Evolutionary conservation across 2,888 invertebrate species (phyloP), one percentile per base, ranked within the genome.

Genomic region (Metalampra italica): DNA sequence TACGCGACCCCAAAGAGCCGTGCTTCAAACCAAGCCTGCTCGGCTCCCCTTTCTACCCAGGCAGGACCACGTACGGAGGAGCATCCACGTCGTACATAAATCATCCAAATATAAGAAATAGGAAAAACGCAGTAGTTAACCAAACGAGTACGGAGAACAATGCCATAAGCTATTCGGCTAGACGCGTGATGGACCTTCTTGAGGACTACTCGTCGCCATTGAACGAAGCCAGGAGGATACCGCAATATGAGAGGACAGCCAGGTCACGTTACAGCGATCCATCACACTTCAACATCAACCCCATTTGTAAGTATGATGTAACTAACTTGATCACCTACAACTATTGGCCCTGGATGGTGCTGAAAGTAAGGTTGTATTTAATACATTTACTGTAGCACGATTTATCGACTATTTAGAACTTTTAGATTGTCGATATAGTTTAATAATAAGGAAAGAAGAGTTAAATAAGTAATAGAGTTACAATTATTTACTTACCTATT

Each of bases 161-260:
- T 36, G 62, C 61, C 9, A 90, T 94, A 75, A 94, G 95, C 68
- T 91, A 92, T 56, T 94, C 96, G 4, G 94, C 97, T 0, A 92
- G 93, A 62, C 91, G 94, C 55, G 94, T 97, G 56, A 82, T 97
- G 64, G 94, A 95, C 63, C 91, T 96, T 5, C 83, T 97, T 48
- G 95, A 97, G 71, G 92, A 94, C 62, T 96, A 95, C 80, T 94
- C 95, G 0, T 94, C 96, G 1, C 96, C 97, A 0, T 80, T 96
- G 45, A 89, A 89, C 41, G 96, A 96, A 75, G 96, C 94, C 1
- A 94, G 92, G 67, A 93, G 94, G 68, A 94, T 96, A 74, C 95
- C 95, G 2, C 64, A 62, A 13, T 75, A 67, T 49, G 58, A 56
- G 3, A 52, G 54, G 13, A 54, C 52, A n/a, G 49, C 66, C 7